These are phyloP conservation scores for Graptemys geographica DNA, from an alignment of 2,797 vertebrate genomes.

Conservation along the genomic window DNA sequence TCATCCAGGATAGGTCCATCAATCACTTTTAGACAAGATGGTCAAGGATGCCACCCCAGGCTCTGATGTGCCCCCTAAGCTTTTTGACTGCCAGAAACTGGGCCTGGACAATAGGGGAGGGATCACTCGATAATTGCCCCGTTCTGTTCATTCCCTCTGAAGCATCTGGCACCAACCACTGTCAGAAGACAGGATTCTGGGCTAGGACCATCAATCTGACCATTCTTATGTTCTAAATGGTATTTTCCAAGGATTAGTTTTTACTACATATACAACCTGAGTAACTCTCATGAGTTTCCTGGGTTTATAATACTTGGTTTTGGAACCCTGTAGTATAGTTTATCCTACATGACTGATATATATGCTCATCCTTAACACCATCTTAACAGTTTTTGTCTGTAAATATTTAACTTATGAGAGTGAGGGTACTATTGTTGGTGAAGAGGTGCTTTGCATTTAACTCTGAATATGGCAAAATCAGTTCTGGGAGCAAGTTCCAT, in stretches of 20 bases:
- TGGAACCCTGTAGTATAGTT: no score
- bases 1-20: background rate
- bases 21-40: background rate
- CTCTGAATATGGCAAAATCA: background rate
- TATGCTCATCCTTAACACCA: no score
- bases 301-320: no score
- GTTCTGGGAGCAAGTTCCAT: background rate
- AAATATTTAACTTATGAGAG: no score
- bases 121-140: background rate
- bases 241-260: background rate
- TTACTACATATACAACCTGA: background rate
- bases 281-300: background rate
- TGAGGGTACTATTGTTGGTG: background rate
- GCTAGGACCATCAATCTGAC: background rate
- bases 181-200: background rate
- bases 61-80: background rate
- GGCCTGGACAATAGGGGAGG: background rate
- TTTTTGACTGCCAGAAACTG: background rate
- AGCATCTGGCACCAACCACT: background rate
- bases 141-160: background rate
- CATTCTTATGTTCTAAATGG: background rate
- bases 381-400: no score
- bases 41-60: background rate
- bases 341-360: no score
- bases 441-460: background rate